Base-by-base conservation (phyloP, 1,140 invertebrate genomes). In the Formica selysi region DNA sequence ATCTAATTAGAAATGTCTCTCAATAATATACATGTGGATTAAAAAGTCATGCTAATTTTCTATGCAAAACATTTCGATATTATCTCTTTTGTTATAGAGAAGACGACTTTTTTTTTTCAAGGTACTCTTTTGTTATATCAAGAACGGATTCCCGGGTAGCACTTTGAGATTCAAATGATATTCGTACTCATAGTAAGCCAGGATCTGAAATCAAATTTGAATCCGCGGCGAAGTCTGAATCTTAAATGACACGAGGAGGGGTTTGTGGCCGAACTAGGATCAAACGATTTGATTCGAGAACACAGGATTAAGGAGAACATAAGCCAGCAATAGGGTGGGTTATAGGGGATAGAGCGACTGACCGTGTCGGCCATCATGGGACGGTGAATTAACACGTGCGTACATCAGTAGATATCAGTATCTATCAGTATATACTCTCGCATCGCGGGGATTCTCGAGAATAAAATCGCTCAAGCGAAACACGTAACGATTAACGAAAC, bases 361-460 rank as follows among this genome's bases (percentile, higher is more conserved):
- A 80, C 16, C 64, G 51, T 51, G 64, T 80, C 65, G 51, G 78
- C 65, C 78, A 80, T 80, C 78, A 59, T 51, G 44, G 62, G 22
- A 70, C 64, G 48, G 36, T 80, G 78, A 80, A 80, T 80, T 80
- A 80, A 80, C 78, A 70, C 78, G 78, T 41, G 65, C 78, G 65
- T 80, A 80, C 32, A 80, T 80, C 65, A 70, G 48, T 80, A 57
- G 44, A 22, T 80, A 80, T 80, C 78, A 80, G 48, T 78, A 48
- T 61, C 19, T 36, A 78, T 78, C 74, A 78, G 74, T 57, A 80
- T 80, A 22, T 59, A 80, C 44, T 80, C 64, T 38, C 10, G 11
- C 26, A 1, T 22, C 8, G 32, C 13, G 32, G 29, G 26, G 13
- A 48, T 36, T 68, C n/a, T 16, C 32, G 32, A 38, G n/a, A 68